phyloP scores from a whole-genome alignment of 2,113 vertebrate genomes.

The Sprattus sprattus region DNA sequence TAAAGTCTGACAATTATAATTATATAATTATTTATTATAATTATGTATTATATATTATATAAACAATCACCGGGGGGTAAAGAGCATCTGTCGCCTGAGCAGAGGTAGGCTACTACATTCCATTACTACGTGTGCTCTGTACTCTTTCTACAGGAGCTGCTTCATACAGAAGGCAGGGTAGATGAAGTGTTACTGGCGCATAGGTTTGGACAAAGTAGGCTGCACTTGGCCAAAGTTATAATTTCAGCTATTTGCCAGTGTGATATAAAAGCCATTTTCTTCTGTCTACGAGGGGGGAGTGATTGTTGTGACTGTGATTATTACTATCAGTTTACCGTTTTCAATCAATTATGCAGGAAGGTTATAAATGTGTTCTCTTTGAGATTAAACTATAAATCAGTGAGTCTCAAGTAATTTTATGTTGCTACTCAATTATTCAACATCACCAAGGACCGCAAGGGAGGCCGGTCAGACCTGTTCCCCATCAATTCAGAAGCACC shows the following conservation, averaged over 20 bases:
- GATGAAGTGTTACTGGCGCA: neutral
- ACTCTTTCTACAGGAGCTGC: neutral
- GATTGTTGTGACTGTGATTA: too few species aligned
- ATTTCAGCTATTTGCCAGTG: neutral
- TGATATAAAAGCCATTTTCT: neutral
- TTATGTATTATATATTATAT: too few species aligned
- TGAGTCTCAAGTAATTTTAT: neutral
- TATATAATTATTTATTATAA: too few species aligned
- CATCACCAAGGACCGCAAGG: neutral
- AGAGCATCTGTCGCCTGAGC: too few species aligned
- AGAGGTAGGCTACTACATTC: too few species aligned
- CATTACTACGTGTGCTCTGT: too few species aligned
- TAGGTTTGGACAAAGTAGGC: neutral
- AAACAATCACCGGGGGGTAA: too few species aligned
- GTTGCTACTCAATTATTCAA: neutral
- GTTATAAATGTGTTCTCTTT: neutral
- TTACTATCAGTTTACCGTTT: neutral
- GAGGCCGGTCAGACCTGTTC: neutral
- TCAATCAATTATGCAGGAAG: neutral
- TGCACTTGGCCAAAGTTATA: neutral
- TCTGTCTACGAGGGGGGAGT: too few species aligned
- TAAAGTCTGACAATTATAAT: too few species aligned
- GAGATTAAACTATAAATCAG: neutral
- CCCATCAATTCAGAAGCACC: neutral
- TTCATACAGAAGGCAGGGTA: neutral